Conservation (phyloP, 2,888 invertebrate genomes). For the Ectemnius lituratus region DNA sequence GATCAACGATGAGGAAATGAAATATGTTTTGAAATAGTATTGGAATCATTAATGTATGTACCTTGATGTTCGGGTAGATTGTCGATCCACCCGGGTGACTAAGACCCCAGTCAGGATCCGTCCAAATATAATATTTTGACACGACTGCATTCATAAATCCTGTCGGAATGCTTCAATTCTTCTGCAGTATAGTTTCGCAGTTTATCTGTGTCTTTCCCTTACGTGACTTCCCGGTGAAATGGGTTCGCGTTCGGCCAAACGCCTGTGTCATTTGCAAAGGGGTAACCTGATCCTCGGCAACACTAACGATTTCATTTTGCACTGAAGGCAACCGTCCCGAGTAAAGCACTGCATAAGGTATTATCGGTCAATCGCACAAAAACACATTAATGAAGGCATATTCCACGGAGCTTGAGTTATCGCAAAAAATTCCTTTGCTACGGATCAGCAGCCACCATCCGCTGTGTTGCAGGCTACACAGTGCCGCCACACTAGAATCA, state of each 20-base stretch:
- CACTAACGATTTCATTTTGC: constrained; percentile 38
- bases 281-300: constrained; percentile 36
- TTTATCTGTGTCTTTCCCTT: constrained; percentile 34
- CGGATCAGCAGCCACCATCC: constrained; percentile 15
- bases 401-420: constrained; percentile 18
- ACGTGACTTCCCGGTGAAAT: constrained; percentile 25
- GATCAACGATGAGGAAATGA: background rate
- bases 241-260: constrained; percentile 29
- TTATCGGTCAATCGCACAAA: constrained; percentile 11
- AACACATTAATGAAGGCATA: constrained; percentile 29
- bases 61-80: constrained; percentile 54
- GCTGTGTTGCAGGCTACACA: too few relatives aligned
- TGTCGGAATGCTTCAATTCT: constrained; percentile 12
- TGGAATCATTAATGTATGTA: constrained; percentile 31
- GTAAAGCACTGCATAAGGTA: constrained; percentile 4
- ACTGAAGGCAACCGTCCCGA: constrained; percentile 14
- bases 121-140: constrained; percentile 41
- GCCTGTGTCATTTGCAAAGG: constrained; percentile 53
- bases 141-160: constrained; percentile 48
- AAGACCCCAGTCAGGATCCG: constrained; percentile 45
- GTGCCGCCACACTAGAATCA: too few relatives aligned
- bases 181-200: constrained; percentile 9
- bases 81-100: constrained; percentile 48
- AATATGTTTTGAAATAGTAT: background rate
- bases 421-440: constrained; percentile 29